Evolutionary conservation across 1,140 invertebrate genomes (phyloP), one percentile per base, ranked within the genome.

Genomic region (Drosophila micromelanica): DNA sequence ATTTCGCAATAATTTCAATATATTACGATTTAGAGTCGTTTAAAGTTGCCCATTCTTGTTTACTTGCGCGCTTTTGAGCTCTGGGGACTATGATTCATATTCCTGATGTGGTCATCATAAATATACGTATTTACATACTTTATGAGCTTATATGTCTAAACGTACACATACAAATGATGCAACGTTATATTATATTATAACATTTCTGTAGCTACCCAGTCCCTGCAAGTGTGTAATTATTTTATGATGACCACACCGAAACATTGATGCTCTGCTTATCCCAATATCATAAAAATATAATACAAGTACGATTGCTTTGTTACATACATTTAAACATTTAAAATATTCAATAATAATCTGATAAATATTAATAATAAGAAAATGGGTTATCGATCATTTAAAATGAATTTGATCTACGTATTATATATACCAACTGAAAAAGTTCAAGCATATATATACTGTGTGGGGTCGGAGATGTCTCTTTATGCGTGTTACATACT

Each of bases 81-180:
- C 37, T 17, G 30, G 27, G 6, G 17, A 35, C 27, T 27, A 43
- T 45, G 32, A 62, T 62, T 62, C 49, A 46, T 43, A 30, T 40
- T 48, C 54, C n/a, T 17, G 49, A 37, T 55, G 67, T 9, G 35
- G 57, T 62, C 49, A 62, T 51, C 51, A 64, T 40, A 49, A 43
- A 64, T 40, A 49, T 37, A 64, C 37, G 55, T 42, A 63, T 70
- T 45, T 63, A 32, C 23, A 63, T 32, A 55, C 12, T 49, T 8
- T 20, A 20, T 65, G 13, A 30, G 38, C 23, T 40, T 45, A 45
- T 4, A 48, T 32, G 32, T 35, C 27, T 37, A 17, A 30, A 52
- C 40, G 17, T 30, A 42, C 27, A 7, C 15, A 49, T 40, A 20
- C 20, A 56, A 51, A 51, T 40, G 13, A 30, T 30, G 46, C 5